Evolutionary conservation across 2,888 invertebrate species (phyloP).

Genomic region (Phorcus lineatus): DNA sequence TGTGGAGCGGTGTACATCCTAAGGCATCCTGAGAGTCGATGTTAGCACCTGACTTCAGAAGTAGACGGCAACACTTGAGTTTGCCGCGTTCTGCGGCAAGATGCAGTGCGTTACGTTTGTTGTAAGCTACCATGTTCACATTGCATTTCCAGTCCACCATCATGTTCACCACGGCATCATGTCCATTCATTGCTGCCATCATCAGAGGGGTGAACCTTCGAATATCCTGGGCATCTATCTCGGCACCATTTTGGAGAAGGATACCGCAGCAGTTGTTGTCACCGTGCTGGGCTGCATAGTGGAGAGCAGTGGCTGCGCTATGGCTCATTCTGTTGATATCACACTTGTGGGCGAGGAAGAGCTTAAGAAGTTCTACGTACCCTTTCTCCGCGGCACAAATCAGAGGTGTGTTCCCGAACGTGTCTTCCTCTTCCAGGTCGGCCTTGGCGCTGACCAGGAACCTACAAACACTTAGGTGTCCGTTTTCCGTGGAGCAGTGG

Average conservation of each 20-base stretch:
- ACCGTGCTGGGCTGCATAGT: conserved; percentile 67
- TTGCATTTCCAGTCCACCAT: conserved; percentile 66
- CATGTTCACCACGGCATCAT: conserved; percentile 58
- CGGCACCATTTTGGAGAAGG: conserved; percentile 63
- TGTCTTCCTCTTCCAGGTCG: conserved; percentile 66
- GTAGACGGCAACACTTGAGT: conserved; percentile 54
- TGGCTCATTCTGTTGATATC: conserved; percentile 67
- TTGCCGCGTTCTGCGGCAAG: conserved; percentile 67
- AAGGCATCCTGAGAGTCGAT: conserved; percentile 66
- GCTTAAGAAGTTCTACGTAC: conserved; percentile 58
- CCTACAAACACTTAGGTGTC: conserved; percentile 61
- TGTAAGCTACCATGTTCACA: conserved; percentile 67
- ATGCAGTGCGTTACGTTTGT: conserved; percentile 67
- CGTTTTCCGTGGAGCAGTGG: conserved; percentile 68
- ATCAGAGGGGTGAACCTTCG: conserved; percentile 72
- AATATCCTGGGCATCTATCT: conserved; percentile 71
- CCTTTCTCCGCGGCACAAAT: conserved; percentile 70
- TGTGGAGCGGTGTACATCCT: conserved; percentile 69
- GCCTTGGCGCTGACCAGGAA: conserved; percentile 61
- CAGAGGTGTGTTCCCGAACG: conserved; percentile 67
- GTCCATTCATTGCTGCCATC: conserved; percentile 71
- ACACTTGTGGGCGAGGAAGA: conserved; percentile 59
- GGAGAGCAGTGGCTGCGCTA: conserved; percentile 66
- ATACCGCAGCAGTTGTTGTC: conserved; percentile 61
- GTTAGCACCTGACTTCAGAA: conserved; percentile 60